These are phyloP conservation scores for Lutraria rhynchaena DNA, from an alignment of 1,140 invertebrate species.

Conservation along the genomic window DNA sequence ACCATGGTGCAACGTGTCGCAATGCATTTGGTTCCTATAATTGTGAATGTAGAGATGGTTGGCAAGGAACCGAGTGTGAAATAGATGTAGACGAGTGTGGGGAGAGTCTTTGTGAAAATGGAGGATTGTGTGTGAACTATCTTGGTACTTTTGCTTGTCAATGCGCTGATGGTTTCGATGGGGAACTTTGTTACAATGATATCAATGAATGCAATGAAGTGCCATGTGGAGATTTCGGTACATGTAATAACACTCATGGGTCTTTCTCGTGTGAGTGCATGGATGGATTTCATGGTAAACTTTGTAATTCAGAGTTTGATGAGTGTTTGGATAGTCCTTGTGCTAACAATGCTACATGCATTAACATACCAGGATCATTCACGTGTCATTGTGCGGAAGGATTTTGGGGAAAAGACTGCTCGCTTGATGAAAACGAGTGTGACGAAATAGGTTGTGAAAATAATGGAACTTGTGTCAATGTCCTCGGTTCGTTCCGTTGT, in stretches of 20 bases:
- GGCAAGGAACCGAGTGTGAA: conserved; percentile 14
- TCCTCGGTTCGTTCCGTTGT: conserved; percentile 40
- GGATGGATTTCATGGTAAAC: conserved; percentile 26
- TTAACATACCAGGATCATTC: conserved; percentile 22
- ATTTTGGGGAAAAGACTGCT: conserved; percentile 40
- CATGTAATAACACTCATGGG: conserved; percentile 30
- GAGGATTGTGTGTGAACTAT: conserved; percentile 81
- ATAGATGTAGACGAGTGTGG: conserved; percentile 95
- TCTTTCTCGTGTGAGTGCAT: conserved; percentile 43
- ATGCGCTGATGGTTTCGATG: conserved; percentile 26
- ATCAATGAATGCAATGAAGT: conserved; percentile 93
- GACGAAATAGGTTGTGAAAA: conserved; percentile 38
- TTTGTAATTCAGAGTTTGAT: conserved; percentile 41
- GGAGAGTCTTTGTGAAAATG: conserved; percentile 92
- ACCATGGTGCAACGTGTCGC: conserved; percentile 15
- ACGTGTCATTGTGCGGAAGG: conserved; percentile 38
- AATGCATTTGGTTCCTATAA: conserved; percentile 25
- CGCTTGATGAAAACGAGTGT: conserved; percentile 56
- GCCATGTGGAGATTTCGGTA: conserved; percentile 33
- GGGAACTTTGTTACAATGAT: conserved; percentile 89
- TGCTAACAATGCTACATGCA: conserved; percentile 48
- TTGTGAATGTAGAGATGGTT: conserved; percentile 21
- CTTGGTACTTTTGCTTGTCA: conserved; percentile 14
- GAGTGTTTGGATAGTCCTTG: conserved; percentile 49
- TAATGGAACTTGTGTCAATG: conserved; percentile 41